Base-by-base conservation (phyloP, 2,113 vertebrate species). In the Ageneiosus marmoratus region DNA sequence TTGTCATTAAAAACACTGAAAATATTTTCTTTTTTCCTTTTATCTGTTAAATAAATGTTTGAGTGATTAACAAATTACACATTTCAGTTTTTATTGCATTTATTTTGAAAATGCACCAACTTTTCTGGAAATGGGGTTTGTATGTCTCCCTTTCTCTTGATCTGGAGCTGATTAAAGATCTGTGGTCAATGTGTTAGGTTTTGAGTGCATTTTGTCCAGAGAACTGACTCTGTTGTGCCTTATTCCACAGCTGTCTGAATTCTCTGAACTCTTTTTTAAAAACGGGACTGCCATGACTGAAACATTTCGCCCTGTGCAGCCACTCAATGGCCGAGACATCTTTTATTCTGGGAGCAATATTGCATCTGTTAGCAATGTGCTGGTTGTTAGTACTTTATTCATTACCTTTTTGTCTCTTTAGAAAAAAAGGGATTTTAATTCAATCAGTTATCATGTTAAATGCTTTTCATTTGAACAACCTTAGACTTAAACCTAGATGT, bases 251-350 rank as follows among this genome's bases (percentile, higher is more conserved):
- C 85, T 93, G 0, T 18, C 86, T 72, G 80, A 80, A 16, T 94
- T 93, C 82, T 89, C 78, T 15, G n/a, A 82, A 53, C 87, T 93
- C 11, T 29, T 0, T 82, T 93, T 91, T 84, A 20, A 82, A 34
- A 44, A 89, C n/a, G 88, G 87, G 6, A 46, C 46, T 29, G 37
- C 58, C 9, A 93, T 92, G 93, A 75, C 85, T 0, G 85, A 80
- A 3, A 92, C 83, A 10, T 91, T 83, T 89, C 90, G 93, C 18
- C 89, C 86, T 0, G 74, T 89, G 70, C 91, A 92, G 86, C 88
- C 89, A 3, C n/a, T 89, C 69, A 86, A 91, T 77, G 85, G 18
- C 1, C 89, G 92, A 62, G 4, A n/a, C 20, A 88, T 93, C 62
- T 89, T 67, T 86, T 89, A 88, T 83, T 94, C 93, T 3, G 73